Evolutionary conservation across 2,113 vertebrate genomes (phyloP).

Genomic region (Mystacornis crossleyi): DNA sequence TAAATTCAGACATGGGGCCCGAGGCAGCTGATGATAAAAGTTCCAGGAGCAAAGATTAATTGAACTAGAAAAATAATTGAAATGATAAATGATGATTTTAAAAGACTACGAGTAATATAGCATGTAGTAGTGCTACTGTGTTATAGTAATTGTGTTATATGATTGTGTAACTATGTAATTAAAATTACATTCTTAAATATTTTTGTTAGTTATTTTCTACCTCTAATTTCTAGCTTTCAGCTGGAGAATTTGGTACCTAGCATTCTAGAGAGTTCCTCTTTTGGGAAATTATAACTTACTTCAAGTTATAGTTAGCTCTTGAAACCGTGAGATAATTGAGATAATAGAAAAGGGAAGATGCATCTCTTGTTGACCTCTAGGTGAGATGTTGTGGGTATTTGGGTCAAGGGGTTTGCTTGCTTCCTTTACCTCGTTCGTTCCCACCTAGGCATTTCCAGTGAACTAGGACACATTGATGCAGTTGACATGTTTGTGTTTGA

Average conservation of each 20-base stretch:
- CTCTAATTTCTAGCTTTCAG: neutral
- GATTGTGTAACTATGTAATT: neutral
- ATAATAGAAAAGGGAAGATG: neutral
- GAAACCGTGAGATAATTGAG: neutral
- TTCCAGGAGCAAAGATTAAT: neutral
- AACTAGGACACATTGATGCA: neutral
- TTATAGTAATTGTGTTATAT: neutral
- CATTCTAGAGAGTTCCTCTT: neutral
- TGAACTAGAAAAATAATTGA: neutral
- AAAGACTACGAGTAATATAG: neutral
- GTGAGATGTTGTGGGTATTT: neutral
- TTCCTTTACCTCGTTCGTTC: neutral
- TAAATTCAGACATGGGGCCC: neutral
- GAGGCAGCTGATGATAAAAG: neutral
- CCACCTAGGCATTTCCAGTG: neutral
- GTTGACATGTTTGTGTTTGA: neutral
- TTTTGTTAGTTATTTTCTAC: neutral
- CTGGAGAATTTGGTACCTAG: neutral
- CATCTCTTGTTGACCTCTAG: neutral
- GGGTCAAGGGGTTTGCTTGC: neutral
- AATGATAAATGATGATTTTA: neutral
- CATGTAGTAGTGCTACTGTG: neutral
- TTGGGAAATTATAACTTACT: neutral
- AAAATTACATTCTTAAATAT: neutral
- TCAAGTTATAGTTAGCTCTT: neutral